A percentile compares a stretch with the other conserved stretches of the same genome.
Conservation (phyloP, 2,888 invertebrate species). For the Brachyptera putata region DNA sequence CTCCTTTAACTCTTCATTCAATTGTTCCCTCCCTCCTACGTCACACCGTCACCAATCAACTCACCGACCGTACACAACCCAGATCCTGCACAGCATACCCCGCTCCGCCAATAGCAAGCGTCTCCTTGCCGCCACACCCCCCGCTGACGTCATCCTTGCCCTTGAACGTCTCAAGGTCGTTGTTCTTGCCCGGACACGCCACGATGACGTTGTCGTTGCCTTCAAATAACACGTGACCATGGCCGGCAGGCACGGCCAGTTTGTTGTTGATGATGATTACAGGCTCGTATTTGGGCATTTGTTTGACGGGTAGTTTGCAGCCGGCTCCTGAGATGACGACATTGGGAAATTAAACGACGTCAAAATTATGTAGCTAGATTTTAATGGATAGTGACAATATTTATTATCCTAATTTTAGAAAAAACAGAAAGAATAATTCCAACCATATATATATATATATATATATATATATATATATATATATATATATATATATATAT, state of each 20-base stretch:
- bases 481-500: no score
- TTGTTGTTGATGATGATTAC: background rate
- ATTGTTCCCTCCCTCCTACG: no score
- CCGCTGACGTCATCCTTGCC: background rate
- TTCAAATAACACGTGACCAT: background rate
- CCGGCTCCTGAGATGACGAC: background rate
- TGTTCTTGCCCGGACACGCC: background rate
- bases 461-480: no score
- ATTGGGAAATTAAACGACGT: no score
- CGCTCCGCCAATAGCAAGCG: background rate
- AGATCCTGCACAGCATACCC: background rate
- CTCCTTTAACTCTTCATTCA: no score
- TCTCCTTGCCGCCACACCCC: background rate
- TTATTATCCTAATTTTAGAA: no score
- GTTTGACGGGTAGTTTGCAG: slow-evolving; percentile 2
- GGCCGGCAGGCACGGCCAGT: background rate
- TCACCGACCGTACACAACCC: slow-evolving; percentile 6
- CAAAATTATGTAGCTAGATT: no score
- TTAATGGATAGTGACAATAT: no score
- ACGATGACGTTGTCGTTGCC: background rate
- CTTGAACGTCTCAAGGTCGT: background rate
- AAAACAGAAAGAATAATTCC: no score
- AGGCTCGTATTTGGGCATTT: slow-evolving; percentile 13
- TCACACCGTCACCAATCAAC: no score
- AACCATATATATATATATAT: no score